Conservation (phyloP, 2,888 invertebrate genomes). For the Philhelius pedissequus region DNA sequence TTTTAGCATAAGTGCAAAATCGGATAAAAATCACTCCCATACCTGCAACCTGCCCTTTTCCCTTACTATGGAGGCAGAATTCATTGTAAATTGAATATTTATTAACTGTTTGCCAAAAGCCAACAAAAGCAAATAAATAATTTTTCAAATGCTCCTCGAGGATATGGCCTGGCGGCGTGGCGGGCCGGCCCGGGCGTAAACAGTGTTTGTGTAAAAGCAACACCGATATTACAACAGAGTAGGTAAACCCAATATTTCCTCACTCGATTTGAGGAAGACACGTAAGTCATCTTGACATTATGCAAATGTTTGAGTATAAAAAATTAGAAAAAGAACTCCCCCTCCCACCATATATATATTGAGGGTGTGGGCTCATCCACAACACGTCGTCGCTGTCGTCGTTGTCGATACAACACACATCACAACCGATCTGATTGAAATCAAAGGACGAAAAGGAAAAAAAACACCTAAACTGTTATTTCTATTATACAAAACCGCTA, state of each 20-base stretch:
- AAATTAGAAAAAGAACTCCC: not conserved
- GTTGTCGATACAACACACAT: not conserved
- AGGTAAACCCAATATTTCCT: constrained; percentile 35
- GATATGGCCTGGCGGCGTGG: not conserved
- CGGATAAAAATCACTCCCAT: constrained; percentile 17
- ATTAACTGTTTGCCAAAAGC: constrained; percentile 53
- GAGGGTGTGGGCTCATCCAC: constrained; percentile 29
- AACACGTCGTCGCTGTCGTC: too few relatives aligned
- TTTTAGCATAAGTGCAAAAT: constrained; percentile 30
- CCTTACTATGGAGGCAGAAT: not conserved
- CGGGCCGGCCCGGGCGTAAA: too few relatives aligned
- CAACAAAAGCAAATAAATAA: constrained; percentile 62
- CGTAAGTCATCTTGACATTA: constrained; percentile 61
- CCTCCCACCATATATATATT: not conserved
- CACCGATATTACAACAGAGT: constrained; percentile 22
- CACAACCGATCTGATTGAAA: constrained; percentile 2
- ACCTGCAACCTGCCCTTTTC: not conserved
- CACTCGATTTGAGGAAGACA: constrained; percentile 35
- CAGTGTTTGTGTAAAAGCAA: too few relatives aligned
- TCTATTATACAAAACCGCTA: constrained; percentile 76
- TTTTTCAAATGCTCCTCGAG: constrained; percentile 42
- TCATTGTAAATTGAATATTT: constrained; percentile 61
- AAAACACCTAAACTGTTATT: constrained; percentile 72
- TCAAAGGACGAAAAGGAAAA: not conserved
- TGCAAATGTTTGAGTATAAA: constrained; percentile 49